phyloP scores from a whole-genome alignment of 2,888 invertebrate genomes.

The Strigamia maritima region DNA sequence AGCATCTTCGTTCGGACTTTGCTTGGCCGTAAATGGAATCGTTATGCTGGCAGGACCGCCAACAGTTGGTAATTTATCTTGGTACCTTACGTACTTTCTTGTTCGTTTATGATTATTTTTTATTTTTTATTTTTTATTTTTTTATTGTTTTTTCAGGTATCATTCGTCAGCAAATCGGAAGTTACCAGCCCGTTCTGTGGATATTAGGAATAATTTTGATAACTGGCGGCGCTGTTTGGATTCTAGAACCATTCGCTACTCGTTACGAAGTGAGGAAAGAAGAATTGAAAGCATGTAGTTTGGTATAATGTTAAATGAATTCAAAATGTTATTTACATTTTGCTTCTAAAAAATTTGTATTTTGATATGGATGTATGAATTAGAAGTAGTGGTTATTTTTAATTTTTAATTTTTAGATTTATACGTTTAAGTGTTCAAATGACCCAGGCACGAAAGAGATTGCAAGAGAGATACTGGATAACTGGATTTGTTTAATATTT shows the following conservation, averaged over 20 bases:
- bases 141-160: constrained; percentile 36
- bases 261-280: constrained; percentile 38
- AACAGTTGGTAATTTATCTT: constrained; percentile 63
- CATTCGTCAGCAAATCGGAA: constrained; percentile 40
- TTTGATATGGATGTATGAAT: constrained; percentile 11
- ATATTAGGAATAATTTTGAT: constrained; percentile 70
- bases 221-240: constrained; percentile 71
- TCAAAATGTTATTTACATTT: neutral
- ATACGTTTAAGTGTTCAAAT: neutral
- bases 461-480: neutral
- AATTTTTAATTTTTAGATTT: neutral
- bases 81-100: neutral
- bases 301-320: constrained; percentile 17
- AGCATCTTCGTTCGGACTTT: constrained; percentile 81
- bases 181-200: constrained; percentile 68
- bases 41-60: constrained; percentile 78
- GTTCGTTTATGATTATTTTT: neutral
- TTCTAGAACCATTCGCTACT: constrained; percentile 63
- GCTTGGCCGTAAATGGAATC: constrained; percentile 77
- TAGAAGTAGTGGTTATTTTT: neutral
- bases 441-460: neutral
- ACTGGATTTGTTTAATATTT: neutral
- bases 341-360: constrained; percentile 9
- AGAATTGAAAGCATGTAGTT: constrained; percentile 25
- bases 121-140: neutral